Evolutionary conservation across 1,140 invertebrate genomes (phyloP).

Genomic region (Drosophila neocordata): DNA sequence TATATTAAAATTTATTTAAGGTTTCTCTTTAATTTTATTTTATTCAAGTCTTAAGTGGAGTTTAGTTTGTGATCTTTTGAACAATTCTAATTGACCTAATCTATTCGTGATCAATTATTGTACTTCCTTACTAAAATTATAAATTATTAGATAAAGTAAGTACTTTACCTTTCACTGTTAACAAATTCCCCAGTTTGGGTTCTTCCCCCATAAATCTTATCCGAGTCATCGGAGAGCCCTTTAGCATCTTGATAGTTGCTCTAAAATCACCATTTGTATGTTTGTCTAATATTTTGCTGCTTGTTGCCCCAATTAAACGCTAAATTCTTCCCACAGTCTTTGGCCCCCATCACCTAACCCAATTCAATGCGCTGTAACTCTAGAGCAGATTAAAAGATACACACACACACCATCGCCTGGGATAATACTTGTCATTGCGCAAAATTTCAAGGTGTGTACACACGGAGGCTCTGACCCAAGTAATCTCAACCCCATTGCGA

Average conservation of each 20-base stretch:
- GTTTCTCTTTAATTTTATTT: too few relatives aligned
- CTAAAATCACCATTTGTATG: background rate
- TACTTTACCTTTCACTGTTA: background rate
- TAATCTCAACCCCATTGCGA: conserved; percentile 42
- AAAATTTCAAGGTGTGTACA: conserved; percentile 66
- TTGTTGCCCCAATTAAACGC: conserved; percentile 56
- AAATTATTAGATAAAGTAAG: background rate
- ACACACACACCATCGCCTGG: conserved; percentile 34
- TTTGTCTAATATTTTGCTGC: conserved; percentile 16
- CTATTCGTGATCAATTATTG: background rate
- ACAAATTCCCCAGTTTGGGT: conserved; percentile 16
- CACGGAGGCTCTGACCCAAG: conserved; percentile 39
- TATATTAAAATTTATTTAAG: too few relatives aligned
- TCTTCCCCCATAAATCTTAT: conserved; percentile 48
- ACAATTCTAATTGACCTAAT: too few relatives aligned
- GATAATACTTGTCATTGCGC: conserved; percentile 68
- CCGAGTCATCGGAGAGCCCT: conserved; percentile 38
- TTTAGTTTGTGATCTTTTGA: too few relatives aligned
- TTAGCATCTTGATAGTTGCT: conserved; percentile 51
- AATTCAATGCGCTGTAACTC: conserved; percentile 49
- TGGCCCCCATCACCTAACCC: conserved; percentile 39
- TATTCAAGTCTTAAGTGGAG: too few relatives aligned
- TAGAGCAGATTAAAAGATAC: conserved; percentile 37
- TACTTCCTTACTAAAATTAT: background rate
- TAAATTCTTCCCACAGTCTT: conserved; percentile 53